A percentile compares a stretch with the other conserved stretches of the same genome.
Evolutionary conservation across 1,140 invertebrate genomes (phyloP).

Genomic region (Trichonephila inaurata): DNA sequence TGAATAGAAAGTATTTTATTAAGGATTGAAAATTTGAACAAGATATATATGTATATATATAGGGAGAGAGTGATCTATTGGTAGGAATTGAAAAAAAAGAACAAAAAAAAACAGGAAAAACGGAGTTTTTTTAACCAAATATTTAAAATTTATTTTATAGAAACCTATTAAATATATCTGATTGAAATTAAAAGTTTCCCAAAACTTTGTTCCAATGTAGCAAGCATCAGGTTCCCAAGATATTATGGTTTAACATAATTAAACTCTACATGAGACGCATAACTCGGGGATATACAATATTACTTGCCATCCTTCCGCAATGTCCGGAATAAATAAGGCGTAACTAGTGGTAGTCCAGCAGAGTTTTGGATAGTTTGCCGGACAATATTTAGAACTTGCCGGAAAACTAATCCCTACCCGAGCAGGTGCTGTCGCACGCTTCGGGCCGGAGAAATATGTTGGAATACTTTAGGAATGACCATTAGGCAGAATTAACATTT

Average conservation of each 20-base stretch:
- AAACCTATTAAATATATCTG: no score
- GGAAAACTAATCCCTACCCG: conserved; percentile 14
- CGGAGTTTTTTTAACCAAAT: no score
- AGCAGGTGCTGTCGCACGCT: neutral
- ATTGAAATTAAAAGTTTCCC: no score
- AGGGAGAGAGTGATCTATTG: no score
- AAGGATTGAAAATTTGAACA: no score
- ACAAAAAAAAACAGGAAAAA: no score
- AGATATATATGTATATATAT: no score
- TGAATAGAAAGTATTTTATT: no score
- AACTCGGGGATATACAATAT: neutral
- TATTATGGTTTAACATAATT: neutral
- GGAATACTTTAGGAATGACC: conserved; percentile 34
- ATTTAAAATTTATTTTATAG: no score
- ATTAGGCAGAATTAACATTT: conserved; percentile 59
- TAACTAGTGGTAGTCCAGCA: conserved; percentile 18
- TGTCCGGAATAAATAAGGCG: conserved; percentile 32
- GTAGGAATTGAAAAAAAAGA: no score
- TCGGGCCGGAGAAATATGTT: conserved; percentile 15
- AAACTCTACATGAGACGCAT: neutral
- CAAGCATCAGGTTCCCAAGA: neutral
- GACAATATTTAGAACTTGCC: conserved; percentile 7
- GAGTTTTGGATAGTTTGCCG: neutral
- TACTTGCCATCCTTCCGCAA: neutral
- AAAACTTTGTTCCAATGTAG: no score